phyloP scores from a whole-genome alignment of 2,888 invertebrate species.

The Miltochrista miniata region DNA sequence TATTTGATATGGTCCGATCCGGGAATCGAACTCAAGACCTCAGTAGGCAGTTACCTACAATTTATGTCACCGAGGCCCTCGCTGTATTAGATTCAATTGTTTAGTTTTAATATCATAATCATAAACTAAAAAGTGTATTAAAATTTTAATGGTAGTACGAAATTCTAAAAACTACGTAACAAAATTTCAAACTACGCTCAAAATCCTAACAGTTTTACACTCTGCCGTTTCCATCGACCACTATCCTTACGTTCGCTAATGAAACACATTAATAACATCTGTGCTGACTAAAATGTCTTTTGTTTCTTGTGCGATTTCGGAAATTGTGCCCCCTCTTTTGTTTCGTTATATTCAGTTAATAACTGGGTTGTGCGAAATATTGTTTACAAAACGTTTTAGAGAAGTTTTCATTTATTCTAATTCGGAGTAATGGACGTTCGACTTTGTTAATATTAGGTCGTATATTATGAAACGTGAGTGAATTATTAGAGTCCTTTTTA shows the following conservation, averaged over 20 bases:
- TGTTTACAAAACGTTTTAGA: conserved; percentile 15
- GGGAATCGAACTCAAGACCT: too few relatives aligned
- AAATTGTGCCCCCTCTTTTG: conserved; percentile 47
- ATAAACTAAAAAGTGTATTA: neutral
- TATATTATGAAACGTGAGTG: too few relatives aligned
- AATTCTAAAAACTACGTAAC: too few relatives aligned
- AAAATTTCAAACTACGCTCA: conserved; percentile 17
- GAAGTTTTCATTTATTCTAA: conserved; percentile 16
- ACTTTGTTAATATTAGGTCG: too few relatives aligned
- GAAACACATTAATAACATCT: conserved; percentile 72
- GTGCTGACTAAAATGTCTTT: conserved; percentile 62
- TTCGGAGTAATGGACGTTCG: conserved; percentile 1
- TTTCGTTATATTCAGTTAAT: conserved; percentile 38
- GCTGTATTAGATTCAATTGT: too few relatives aligned
- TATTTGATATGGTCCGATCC: too few relatives aligned
- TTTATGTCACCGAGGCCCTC: too few relatives aligned
- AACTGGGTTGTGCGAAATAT: conserved; percentile 28
- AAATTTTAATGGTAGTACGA: too few relatives aligned
- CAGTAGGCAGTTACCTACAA: too few relatives aligned
- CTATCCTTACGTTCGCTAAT: conserved; percentile 48
- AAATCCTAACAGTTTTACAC: conserved; percentile 7
- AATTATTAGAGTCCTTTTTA: too few relatives aligned
- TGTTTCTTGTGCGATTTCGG: conserved; percentile 58
- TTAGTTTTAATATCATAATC: too few relatives aligned
- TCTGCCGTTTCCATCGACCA: conserved; percentile 35